Base-by-base conservation (phyloP, 2,113 vertebrate genomes). In the Ageneiosus marmoratus region DNA sequence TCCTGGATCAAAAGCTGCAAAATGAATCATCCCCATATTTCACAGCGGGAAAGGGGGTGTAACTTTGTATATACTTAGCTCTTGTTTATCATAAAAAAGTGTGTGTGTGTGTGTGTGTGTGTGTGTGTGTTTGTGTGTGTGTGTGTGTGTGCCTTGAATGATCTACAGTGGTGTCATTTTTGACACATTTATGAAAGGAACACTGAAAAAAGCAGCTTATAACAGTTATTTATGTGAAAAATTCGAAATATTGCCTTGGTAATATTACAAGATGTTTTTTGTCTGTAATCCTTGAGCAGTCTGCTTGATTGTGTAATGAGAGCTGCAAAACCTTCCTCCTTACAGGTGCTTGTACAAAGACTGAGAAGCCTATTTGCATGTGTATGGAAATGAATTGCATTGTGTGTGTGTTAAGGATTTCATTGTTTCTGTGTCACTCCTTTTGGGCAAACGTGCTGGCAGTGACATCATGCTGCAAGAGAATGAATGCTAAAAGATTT, bases 401-500 rank as follows among this genome's bases (percentile, higher is more conserved):
- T 27, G 63, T 78, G 24, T 56, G 9, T 58, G 27, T 56, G 69
- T 60, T 60, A 10, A 44, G 51, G 51, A 34, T 44, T 81, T 58
- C 37, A 44, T 12, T 41, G 48, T 51, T 53, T n/a, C 37, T 32
- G 5, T 11, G 3, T 22, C 41, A 74, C 55, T 73, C 73, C n/a
- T 24, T 50, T 44, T 24, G 27, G 13, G 20, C 27, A 27, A n/a
- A 80, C 24, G 9, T 44, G n/a, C n/a, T 51, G 44, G 29, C 13
- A 16, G 29, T 82, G 72, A 76, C 29, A 24, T 76, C 55, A 77
- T 44, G 29, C 44, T 77, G 60, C 46, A 83, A 27, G 41, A 3
- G 20, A 37, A 41, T 79, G 72, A 44, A 46, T 79, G 77, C 37
- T 58, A 44, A 60, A 60, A 60, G 34, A 78, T 78, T 27, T 27